Evolutionary conservation across 2,888 invertebrate species (phyloP), one percentile per base, ranked within the genome.

Genomic region (Leucoma salicis): DNA sequence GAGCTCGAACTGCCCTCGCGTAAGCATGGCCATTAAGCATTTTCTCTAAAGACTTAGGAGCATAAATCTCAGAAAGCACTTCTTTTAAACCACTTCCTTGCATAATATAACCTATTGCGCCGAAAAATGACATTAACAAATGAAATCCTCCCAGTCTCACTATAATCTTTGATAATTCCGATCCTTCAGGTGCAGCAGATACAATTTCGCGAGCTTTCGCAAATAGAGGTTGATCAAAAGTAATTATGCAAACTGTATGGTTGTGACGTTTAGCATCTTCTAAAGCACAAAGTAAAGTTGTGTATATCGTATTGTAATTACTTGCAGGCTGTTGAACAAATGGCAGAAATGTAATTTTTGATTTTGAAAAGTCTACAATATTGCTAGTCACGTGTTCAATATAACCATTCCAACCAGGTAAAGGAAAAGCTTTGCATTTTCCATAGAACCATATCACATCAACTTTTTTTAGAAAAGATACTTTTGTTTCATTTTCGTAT

Each of bases 191-290:
- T 40, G 52, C 42, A 4, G 49, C 46, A 5, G 65, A 52, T 58
- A 74, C 46, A 10, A 72, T 67, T 46, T 71, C 69, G 24, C 69
- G 32, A 33, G 67, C 66, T 59, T 73, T 70, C 2, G 48, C 35
- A 42, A 58, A 71, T 11, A 73, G 44, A 2, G 70, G 74, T 24
- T 70, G 74, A 32, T 70, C 69, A 39, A 70, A 71, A 33, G 70
- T 71, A 6, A 70, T 49, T 6, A 70, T 46, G 38, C 62, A 61
- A 47, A 71, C 14, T 70, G 45, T 49, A 31, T 54, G 53, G 32
- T 41, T 40, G 60, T 52, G 58, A 8, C 48, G 46, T 53, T 57
- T 58, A 13, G 53, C 57, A 41, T 50, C 45, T 4, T 55, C 32
- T 52, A 57, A 49, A 13, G 39, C 39, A 28, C 39, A 39, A 28